Percentiles rank a stretch among this genome's conserved stretches.
Conservation (phyloP, 2,113 vertebrate species). For the Echinops telfairi region DNA sequence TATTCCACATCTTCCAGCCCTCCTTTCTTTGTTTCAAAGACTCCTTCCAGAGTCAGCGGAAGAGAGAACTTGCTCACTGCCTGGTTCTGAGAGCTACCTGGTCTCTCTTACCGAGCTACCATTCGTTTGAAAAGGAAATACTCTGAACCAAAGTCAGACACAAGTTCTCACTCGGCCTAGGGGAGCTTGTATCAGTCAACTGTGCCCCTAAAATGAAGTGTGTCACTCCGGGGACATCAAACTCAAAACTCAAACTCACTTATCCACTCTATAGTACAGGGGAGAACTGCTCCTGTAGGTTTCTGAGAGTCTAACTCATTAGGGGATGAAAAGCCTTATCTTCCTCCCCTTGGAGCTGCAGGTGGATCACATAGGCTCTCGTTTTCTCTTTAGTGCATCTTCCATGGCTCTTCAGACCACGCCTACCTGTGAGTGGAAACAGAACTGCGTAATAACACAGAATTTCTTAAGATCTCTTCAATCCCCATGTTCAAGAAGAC, state of each 20-base stretch:
- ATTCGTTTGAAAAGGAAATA: slow-evolving; percentile 15
- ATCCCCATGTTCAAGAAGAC: not conserved
- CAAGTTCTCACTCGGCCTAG: not conserved
- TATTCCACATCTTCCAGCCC: not conserved
- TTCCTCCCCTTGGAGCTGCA: no score
- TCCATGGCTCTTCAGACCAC: not conserved
- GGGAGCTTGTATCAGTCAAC: not conserved
- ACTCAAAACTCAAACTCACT: no score
- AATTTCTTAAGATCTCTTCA: not conserved
- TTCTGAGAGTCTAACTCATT: no score
- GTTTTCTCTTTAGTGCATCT: not conserved
- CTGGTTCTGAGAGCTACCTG: not conserved
- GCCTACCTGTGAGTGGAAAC: not conserved
- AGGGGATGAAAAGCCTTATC: no score
- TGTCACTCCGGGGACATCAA: not conserved
- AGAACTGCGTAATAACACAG: not conserved
- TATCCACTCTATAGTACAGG: no score
- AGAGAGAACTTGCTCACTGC: not conserved
- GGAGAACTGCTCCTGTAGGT: no score
- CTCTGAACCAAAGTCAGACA: not conserved
- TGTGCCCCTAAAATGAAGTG: not conserved
- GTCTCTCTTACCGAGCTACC: not conserved
- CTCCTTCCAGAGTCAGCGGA: not conserved
- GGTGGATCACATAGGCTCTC: no score
- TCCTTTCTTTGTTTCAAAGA: not conserved